These are phyloP conservation scores for Drosophila repleta DNA, from an alignment of 1,140 invertebrate species.

Conservation along the genomic window DNA sequence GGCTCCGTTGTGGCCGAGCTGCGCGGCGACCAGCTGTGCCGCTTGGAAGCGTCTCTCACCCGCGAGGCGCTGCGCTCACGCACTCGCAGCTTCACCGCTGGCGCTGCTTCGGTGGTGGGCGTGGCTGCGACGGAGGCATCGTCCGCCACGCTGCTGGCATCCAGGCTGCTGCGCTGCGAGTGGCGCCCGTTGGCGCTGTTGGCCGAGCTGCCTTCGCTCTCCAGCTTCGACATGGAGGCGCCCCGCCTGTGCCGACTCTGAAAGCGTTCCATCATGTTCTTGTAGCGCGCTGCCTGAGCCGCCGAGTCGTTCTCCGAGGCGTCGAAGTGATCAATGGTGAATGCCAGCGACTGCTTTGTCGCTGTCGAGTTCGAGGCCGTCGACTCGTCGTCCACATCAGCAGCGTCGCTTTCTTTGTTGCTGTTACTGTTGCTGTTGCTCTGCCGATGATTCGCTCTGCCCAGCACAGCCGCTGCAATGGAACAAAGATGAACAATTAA, in stretches of 20 bases:
- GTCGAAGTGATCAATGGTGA: conserved; percentile 89
- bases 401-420: conserved; percentile 31
- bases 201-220: conserved; percentile 58
- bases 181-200: conserved; percentile 39
- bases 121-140: conserved; percentile 51
- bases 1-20: conserved; percentile 51
- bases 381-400: conserved; percentile 66
- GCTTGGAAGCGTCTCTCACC: conserved; percentile 75
- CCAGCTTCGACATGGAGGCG: conserved; percentile 88
- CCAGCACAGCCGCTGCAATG: conserved; percentile 64
- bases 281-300: conserved; percentile 85
- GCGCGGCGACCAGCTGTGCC: conserved; percentile 83
- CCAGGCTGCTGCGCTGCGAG: conserved; percentile 84
- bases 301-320: conserved; percentile 86
- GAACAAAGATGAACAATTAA: conserved; percentile 63
- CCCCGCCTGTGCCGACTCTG: conserved; percentile 88
- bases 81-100: conserved; percentile 71
- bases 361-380: conserved; percentile 61
- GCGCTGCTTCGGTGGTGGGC: conserved; percentile 42
- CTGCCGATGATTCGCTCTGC: conserved; percentile 58
- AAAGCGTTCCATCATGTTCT: conserved; percentile 88
- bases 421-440: conserved; percentile 27
- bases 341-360: conserved; percentile 84
- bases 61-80: conserved; percentile 76
- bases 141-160: conserved; percentile 53